Evolutionary conservation across 2,888 invertebrate genomes (phyloP).

Genomic region (Seira musarum): DNA sequence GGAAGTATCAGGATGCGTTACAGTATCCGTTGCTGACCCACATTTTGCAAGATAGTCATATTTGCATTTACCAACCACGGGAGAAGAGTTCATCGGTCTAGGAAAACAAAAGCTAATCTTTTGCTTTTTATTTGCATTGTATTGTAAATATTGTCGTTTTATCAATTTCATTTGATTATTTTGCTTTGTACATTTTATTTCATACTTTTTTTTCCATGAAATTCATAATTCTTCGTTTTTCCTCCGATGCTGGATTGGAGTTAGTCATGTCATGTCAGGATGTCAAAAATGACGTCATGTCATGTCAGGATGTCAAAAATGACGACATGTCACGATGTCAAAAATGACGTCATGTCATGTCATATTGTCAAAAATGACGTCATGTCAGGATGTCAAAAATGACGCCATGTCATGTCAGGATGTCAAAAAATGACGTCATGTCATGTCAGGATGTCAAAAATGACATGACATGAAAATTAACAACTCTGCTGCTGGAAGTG

Average conservation of each 20-base stretch:
- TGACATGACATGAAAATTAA: too few relatives aligned
- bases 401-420: too few relatives aligned
- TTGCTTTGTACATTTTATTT: background rate
- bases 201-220: background rate
- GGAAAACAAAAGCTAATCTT: constrained; percentile 20
- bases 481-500: too few relatives aligned
- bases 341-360: too few relatives aligned
- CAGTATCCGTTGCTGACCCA: constrained; percentile 58
- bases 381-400: too few relatives aligned
- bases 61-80: constrained; percentile 61
- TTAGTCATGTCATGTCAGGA: background rate
- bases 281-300: background rate
- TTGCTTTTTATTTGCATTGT: constrained; percentile 34
- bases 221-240: too few relatives aligned
- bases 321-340: too few relatives aligned
- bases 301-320: too few relatives aligned
- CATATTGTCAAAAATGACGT: too few relatives aligned
- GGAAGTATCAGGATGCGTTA: constrained; percentile 60
- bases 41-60: constrained; percentile 59
- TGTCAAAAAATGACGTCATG: too few relatives aligned
- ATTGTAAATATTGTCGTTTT: background rate
- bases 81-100: constrained; percentile 63
- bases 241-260: background rate
- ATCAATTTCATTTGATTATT: background rate
- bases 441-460: too few relatives aligned